phyloP scores from a whole-genome alignment of 2,888 invertebrate genomes.

The Apotomis betuletana region DNA sequence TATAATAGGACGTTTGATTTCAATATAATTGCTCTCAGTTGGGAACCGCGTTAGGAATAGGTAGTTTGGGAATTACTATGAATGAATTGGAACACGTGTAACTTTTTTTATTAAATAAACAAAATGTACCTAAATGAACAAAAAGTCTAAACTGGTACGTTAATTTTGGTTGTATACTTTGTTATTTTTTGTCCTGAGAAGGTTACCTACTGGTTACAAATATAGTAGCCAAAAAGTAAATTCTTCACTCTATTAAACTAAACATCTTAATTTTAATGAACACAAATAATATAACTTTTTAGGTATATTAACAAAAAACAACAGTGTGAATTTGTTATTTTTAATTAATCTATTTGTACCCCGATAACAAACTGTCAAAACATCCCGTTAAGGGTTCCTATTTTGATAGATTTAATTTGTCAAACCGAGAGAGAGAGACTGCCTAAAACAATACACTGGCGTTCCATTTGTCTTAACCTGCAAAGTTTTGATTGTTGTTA shows the following conservation, averaged over 20 bases:
- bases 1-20: conserved; percentile 33
- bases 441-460: conserved; percentile 12
- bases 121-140: no score
- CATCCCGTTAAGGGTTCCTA: conserved; percentile 7
- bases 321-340: conserved; percentile 4
- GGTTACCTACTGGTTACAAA: no score
- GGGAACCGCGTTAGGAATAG: background rate
- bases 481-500: conserved; percentile 8
- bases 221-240: no score
- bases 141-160: no score
- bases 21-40: background rate
- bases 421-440: conserved; percentile 21
- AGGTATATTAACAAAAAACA: conserved; percentile 5
- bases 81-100: no score
- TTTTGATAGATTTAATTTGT: conserved; percentile 33
- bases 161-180: no score
- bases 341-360: conserved; percentile 26
- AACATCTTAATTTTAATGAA: no score
- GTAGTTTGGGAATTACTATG: background rate
- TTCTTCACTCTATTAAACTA: no score
- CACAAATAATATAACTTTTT: no score
- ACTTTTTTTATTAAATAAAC: no score
- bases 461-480: conserved; percentile 23
- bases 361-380: conserved; percentile 19
- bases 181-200: no score